Percentiles rank a stretch among this genome's conserved stretches.
Conservation (phyloP, 1,140 invertebrate species). For the Bicyclus anynana region DNA sequence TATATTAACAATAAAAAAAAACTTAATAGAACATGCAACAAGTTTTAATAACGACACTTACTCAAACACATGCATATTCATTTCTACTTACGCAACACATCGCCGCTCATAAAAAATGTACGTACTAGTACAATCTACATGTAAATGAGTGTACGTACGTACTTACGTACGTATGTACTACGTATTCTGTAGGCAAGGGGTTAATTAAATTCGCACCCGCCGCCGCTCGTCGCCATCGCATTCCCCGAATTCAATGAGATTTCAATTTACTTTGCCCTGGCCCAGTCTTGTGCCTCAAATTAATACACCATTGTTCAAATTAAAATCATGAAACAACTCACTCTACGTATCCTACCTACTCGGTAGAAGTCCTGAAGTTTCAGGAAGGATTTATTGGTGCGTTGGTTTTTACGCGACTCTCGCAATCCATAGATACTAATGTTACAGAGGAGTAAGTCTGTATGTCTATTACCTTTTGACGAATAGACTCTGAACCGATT, state of each 20-base stretch:
- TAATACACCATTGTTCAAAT: constrained; percentile 55
- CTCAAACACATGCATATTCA: too few species aligned
- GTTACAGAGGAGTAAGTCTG: too few species aligned
- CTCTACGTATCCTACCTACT: not conserved
- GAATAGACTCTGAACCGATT: too few species aligned
- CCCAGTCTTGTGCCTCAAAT: constrained; percentile 53
- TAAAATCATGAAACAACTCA: constrained; percentile 21
- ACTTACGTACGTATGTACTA: constrained; percentile 49
- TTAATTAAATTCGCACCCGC: constrained; percentile 75
- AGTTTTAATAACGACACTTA: too few species aligned
- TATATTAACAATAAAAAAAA: too few species aligned
- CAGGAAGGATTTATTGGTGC: too few species aligned
- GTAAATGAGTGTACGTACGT: constrained; percentile 41
- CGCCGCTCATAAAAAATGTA: constrained; percentile 34
- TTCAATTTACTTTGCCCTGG: constrained; percentile 73
- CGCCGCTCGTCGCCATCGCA: constrained; percentile 64
- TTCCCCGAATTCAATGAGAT: constrained; percentile 75
- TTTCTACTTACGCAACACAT: not conserved
- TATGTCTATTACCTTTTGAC: too few species aligned
- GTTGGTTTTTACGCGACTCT: not conserved
- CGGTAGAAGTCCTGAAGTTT: too few species aligned
- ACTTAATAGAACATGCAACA: too few species aligned
- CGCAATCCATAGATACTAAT: too few species aligned
- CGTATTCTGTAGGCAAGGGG: constrained; percentile 66
- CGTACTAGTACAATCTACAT: constrained; percentile 30